Base-by-base conservation (phyloP, 1,140 invertebrate species). In the Parasteatoda tepidariorum region DNA sequence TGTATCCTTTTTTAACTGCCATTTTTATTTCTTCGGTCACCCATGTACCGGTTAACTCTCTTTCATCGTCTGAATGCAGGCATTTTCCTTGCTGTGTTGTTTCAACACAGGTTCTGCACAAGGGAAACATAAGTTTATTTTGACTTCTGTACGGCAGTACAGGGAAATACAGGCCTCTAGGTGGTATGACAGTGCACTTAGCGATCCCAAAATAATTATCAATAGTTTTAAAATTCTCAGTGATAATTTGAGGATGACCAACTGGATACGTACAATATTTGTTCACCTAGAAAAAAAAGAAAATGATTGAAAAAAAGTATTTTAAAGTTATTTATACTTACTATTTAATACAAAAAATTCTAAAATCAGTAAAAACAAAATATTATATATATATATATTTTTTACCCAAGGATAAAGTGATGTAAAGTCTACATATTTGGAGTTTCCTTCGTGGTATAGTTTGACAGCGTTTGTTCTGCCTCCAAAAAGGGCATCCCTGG, bases 31-130 rank as follows among this genome's bases (percentile, higher is more conserved):
- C 89, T 24, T 87, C 86, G 7, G 86, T 85, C 0, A 88, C 87
- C 87, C 88, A 90, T 3, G 88, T 89, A 61, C 89, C 89, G 0
- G 62, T 86, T 18, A 90, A 83, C 0, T 71, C 30, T 33, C 88
- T 78, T 61, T 89, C 85, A 9, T 86, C 84, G 33, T 85, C 82
- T 13, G 54, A 82, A 85, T 90, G 89, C 13, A 13, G 5, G 64
- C 86, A 88, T 22, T 76, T n/a, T 2, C 22, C n/a, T 59, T 76
- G 26, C 2, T 38, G 13, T 13, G 57, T 66, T 33, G 79, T 28
- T 1, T 84, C 64, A 31, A 64, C 85, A 75, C 87, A 87, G 28
- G 33, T 82, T 57, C 26, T 34, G 62, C 87, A 87, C 22, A 87
- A 62, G n/a, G 86, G 66, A 84, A 85, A 85, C n/a, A 79, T 78